Base-by-base conservation (phyloP, 1,140 invertebrate genomes). In the Grapholita molesta region DNA sequence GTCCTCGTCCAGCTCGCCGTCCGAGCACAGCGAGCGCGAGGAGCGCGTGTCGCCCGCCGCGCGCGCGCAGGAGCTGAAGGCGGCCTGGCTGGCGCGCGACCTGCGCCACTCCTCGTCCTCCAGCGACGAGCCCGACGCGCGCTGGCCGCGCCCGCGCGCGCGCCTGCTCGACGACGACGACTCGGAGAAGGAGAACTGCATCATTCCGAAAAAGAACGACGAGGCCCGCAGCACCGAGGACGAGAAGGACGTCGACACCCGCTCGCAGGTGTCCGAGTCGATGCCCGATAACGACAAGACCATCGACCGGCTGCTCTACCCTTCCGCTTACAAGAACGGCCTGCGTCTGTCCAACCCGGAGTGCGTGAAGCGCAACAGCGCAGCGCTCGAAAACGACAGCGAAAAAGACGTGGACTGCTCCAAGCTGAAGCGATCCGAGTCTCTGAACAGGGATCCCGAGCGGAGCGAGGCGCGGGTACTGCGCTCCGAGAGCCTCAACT, bases 361-460 rank as follows among this genome's bases (percentile, higher is more conserved):
- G 55, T 74, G 75, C 77, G 76, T 24, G 67, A 85, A 88, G 75
- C 78, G 81, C 9, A 82, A 80, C 78, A 77, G 79, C 78, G 81
- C 73, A 70, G 81, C 79, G 55, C 70, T 74, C 66, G 79, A 71
- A 24, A 35, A 70, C 68, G 76, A 74, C 23, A 21, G 12, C 55
- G 67, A 74, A 7, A 73, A 66, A 23, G 78, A 78, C 65, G 67
- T 53, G 42, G 79, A 79, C 42, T 71, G 69, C 72, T 81, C 79
- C 65, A 87, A 89, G 69, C 80, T 94, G 0, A 93, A 94, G 72
- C 90, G 94, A 68, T 94, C 94, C 2, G 94, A 94, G 76, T 95
- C 94, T 2, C 83, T 94, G 35, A 94, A 94, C 55, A 91, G 94
- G 15, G 79, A 80, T 28, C 66, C 76, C 8, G 82, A 78, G 68